Evolutionary conservation across 2,888 invertebrate species (phyloP).

Genomic region (Allolobophora icterica): DNA sequence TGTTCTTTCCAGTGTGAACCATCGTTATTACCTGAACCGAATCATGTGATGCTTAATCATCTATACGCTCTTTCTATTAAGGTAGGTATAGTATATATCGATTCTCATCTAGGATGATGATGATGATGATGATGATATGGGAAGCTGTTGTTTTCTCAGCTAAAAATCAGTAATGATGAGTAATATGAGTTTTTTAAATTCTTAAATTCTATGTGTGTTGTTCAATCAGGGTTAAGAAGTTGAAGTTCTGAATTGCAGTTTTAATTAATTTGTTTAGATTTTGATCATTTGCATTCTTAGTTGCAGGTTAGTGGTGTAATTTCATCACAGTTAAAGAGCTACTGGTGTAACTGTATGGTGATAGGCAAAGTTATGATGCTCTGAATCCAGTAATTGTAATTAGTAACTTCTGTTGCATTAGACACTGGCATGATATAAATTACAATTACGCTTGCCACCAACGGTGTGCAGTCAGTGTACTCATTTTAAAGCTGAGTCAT

Average conservation of each 20-base stretch:
- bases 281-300: background rate
- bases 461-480: too few species aligned
- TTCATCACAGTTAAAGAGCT: background rate
- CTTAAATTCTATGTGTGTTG: background rate
- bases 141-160: too few species aligned
- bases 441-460: too few species aligned
- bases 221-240: background rate
- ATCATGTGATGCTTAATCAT: conserved; percentile 99
- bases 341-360: too few species aligned
- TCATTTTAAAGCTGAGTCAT: too few species aligned
- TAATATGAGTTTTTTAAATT: too few species aligned
- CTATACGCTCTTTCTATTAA: conserved; percentile 98
- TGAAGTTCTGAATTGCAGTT: background rate
- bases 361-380: too few species aligned
- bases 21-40: conserved; percentile 96
- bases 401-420: too few species aligned
- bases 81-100: conserved; percentile 67
- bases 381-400: too few species aligned
- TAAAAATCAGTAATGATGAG: too few species aligned
- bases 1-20: conserved; percentile 86
- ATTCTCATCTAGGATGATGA: background rate
- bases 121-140: too few species aligned
- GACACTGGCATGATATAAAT: too few species aligned
- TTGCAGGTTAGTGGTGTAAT: background rate
- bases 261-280: background rate